Evolutionary conservation across 2,797 vertebrate genomes (phyloP).

Genomic region (Darevskia nairensis): DNA sequence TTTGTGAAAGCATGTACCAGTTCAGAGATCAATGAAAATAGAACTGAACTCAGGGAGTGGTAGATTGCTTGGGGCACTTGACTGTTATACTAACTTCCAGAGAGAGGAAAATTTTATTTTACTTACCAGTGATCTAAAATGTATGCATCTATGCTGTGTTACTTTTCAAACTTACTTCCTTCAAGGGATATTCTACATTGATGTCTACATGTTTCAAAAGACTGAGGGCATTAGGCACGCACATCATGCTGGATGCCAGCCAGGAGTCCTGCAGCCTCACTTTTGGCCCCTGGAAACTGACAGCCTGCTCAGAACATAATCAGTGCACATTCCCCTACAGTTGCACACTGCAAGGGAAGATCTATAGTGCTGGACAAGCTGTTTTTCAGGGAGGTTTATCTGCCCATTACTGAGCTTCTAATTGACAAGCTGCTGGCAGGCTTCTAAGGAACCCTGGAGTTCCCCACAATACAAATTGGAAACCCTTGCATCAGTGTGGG

Average conservation of each 20-base stretch:
- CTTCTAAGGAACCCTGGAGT: background rate
- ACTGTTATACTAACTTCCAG: background rate
- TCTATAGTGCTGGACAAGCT: background rate
- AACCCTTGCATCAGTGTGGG: background rate
- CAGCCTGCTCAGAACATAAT: background rate
- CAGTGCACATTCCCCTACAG: background rate
- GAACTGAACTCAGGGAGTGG: background rate
- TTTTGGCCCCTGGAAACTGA: background rate
- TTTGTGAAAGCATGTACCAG: background rate
- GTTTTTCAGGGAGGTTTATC: background rate
- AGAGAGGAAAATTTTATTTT: background rate
- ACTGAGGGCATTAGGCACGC: background rate
- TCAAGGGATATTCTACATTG: background rate
- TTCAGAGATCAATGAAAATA: conserved; percentile 8
- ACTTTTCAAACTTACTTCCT: background rate
- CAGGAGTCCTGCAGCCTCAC: background rate
- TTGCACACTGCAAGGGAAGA: background rate
- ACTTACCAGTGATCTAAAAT: background rate
- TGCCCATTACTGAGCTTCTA: background rate
- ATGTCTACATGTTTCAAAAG: background rate
- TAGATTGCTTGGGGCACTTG: background rate
- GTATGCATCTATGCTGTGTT: background rate
- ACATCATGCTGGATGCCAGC: background rate
- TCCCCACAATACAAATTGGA: background rate
- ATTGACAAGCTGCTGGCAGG: background rate